Evolutionary conservation across 2,888 invertebrate species (phyloP).

Genomic region (Trissolcus brochymenae): DNA sequence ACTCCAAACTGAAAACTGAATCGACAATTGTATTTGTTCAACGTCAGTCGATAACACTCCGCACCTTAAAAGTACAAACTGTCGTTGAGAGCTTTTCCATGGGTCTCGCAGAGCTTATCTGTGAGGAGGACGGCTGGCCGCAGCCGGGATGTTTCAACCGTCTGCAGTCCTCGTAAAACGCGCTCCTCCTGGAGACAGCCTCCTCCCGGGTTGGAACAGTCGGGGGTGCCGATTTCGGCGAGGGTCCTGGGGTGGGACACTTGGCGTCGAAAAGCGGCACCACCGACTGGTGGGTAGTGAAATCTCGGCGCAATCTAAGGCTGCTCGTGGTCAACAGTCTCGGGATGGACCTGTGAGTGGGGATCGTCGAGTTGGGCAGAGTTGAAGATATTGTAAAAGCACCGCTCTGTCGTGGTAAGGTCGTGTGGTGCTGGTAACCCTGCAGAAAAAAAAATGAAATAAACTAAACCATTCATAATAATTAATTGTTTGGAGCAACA

Average conservation of each 20-base stretch:
- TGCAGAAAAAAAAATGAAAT: too few relatives aligned
- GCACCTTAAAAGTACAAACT: constrained; percentile 61
- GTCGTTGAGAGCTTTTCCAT: constrained; percentile 58
- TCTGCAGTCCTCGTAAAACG: constrained; percentile 69
- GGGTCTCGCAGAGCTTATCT: constrained; percentile 59
- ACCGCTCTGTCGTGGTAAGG: constrained; percentile 72
- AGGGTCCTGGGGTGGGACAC: constrained; percentile 63
- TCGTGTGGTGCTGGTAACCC: constrained; percentile 74
- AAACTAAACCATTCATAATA: too few relatives aligned
- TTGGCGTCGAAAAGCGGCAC: constrained; percentile 67
- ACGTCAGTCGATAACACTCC: not conserved
- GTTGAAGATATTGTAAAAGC: constrained; percentile 75
- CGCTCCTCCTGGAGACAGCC: constrained; percentile 64
- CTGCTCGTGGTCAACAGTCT: constrained; percentile 75
- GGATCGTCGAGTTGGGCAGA: constrained; percentile 73
- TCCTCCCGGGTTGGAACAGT: constrained; percentile 59
- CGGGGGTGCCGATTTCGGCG: constrained; percentile 64
- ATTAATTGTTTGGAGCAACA: too few relatives aligned
- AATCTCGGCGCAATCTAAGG: constrained; percentile 68
- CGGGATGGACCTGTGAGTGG: constrained; percentile 79
- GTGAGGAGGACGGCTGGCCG: constrained; percentile 58
- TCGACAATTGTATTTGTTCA: not conserved
- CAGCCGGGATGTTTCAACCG: constrained; percentile 41
- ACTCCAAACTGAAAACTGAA: not conserved
- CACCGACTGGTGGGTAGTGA: constrained; percentile 66